Evolutionary conservation across 2,113 vertebrate genomes (phyloP).

Genomic region (Clarias gariepinus): DNA sequence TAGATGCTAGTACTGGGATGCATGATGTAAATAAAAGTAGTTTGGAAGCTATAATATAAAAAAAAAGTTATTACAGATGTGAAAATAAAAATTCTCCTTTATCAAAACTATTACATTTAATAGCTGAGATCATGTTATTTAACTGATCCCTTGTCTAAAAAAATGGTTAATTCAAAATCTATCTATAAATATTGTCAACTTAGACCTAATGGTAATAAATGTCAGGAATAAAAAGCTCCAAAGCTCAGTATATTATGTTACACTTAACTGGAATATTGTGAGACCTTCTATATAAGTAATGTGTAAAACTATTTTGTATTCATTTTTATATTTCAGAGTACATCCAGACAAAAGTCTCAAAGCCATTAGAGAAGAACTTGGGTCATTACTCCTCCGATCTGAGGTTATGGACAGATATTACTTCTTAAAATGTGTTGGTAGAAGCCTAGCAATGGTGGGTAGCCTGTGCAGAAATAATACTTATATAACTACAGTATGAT

Average conservation of each 20-base stretch:
- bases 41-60: background rate
- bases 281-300: background rate
- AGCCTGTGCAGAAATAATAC: background rate
- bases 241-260: background rate
- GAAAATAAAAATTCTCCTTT: background rate
- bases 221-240: background rate
- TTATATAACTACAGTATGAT: background rate
- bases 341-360: constrained; percentile 81
- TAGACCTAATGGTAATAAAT: background rate
- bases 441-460: constrained; percentile 87
- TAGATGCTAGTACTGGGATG: background rate
- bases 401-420: constrained; percentile 78
- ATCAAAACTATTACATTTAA: background rate
- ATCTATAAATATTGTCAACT: background rate
- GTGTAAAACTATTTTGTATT: background rate
- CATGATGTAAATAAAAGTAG: background rate
- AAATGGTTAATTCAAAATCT: background rate
- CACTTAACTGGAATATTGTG: background rate
- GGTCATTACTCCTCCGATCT: constrained; percentile 77
- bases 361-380: constrained; percentile 75
- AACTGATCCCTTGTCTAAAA: background rate
- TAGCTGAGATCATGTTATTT: background rate
- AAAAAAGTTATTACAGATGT: background rate
- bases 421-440: constrained; percentile 90
- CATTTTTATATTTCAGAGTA: constrained; percentile 72